Base-by-base conservation (phyloP, 1,140 invertebrate species). In the Trichogramma pretiosum region DNA sequence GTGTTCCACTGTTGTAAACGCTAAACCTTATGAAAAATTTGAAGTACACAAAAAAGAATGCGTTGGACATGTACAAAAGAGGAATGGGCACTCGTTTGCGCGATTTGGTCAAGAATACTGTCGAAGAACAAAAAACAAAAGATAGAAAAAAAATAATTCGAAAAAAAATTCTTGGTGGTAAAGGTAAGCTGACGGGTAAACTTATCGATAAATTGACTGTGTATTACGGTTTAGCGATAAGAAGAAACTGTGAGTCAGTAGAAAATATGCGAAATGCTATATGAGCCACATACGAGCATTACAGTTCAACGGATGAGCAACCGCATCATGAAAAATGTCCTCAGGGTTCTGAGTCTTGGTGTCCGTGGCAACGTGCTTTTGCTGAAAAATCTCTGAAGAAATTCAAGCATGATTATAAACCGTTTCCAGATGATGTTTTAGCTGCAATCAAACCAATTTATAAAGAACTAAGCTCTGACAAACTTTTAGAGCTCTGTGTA, bases 211-310 rank as follows among this genome's bases (percentile, higher is more conserved):
- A 51, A 34, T n/a, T 57, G 11, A 45, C 47, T 22, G 36, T 19
- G 13, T 55, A 56, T 41, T 57, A 52, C 39, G 54, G 54, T 10
- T 40, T 56, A 22, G 54, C 57, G 3, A 56, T 59, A 21, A 48
- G 52, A 36, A 44, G 50, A 19, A 54, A 61, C 32, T 23, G 36
- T 11, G 5, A 61, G 34, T 57, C 42, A 28, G 19, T 53, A 17
- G 46, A 46, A 28, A 46, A 50, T 16, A 59, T 61, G 59, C 52
- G 48, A 17, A 56, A 50, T 16, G 54, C 47, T 26, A 54, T 60
- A 22, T 55, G 53, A 52, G 56, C 55, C 23, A 54, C 45, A 14
- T 58, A 42, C 33, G 54, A 51, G 24, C 55, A 60, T 28, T 53
- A 51, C 38, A 45, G 49, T 40, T 59, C 59, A 11, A 58, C 56